Evolutionary conservation across 2,888 invertebrate species (phyloP), one percentile per base, ranked within the genome.

Genomic region (Adelognathus sp.): DNA sequence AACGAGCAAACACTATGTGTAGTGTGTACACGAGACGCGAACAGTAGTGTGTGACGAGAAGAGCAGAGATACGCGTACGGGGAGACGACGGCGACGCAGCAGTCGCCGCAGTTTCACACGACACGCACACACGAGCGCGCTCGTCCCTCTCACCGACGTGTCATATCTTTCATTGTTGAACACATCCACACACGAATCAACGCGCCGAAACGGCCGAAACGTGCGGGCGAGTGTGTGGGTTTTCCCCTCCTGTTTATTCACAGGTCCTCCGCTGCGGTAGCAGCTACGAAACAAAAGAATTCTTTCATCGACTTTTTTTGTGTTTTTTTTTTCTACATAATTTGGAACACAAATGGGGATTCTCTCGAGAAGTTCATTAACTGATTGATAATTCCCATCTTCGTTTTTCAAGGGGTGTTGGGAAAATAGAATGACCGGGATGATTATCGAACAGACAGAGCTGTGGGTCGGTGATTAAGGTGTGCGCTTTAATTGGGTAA

Each of bases 31-130:
- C n/a, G n/a, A n/a, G n/a, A n/a, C n/a, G n/a, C n/a, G 5, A 50
- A 50, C 46, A 11, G n/a, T 24, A 24, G 21, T 21, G 46, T 50
- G 14, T 39, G 14, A 14, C 39, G 18, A 21, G 46, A 50, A 24
- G 24, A 50, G 21, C 46, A 11, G 11, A 50, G 46, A 50, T 50
- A 50, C 46, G 46, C 54, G 33, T 36, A 36, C 36, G 36, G 9
- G 36, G 1, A 7, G 54, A 9, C 16, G 31, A 56, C 54, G 31
- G n/a, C 31, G 54, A 14, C 29, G 29, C 29, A 31, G 54, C 54
- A 56, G 54, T 56, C 54, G 31, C 54, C 31, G 54, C 54, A 56
- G 54, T 56, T 50, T n/a, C 46, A 24, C 11, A 24, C 54, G 33
- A 54, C 31, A 11, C 54, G 16, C 31, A 31, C 31, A 31, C 54